Percentiles rank a stretch among this genome's conserved stretches.
Evolutionary conservation across 2,888 invertebrate species (phyloP).

Genomic region (Pegoplata infirma): DNA sequence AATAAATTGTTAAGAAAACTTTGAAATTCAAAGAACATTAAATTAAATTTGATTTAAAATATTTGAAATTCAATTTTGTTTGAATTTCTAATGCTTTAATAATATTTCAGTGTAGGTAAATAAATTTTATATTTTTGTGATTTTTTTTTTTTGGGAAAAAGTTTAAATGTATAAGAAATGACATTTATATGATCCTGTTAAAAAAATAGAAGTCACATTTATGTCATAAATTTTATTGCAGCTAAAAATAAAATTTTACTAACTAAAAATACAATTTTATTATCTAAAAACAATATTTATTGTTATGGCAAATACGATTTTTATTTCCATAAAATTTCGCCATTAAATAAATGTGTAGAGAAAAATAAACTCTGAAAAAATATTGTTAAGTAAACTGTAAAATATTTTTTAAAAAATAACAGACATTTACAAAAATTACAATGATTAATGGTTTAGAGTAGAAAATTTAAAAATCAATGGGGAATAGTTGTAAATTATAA

Average conservation of each 20-base stretch:
- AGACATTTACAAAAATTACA: background rate
- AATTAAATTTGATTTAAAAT: background rate
- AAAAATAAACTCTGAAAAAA: background rate
- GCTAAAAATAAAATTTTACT: too few species aligned
- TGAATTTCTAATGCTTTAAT: too few species aligned
- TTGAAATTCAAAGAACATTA: background rate
- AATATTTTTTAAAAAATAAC: background rate
- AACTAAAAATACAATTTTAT: background rate
- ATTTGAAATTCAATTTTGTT: too few species aligned
- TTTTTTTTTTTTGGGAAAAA: too few species aligned
- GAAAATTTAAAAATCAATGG: background rate
- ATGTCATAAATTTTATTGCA: background rate
- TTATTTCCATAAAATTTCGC: too few species aligned
- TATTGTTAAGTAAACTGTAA: background rate
- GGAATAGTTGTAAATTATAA: background rate
- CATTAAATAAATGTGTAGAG: too few species aligned
- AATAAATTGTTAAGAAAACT: background rate
- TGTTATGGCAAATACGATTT: background rate
- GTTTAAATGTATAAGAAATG: too few species aligned
- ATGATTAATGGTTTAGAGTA: background rate
- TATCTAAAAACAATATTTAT: background rate
- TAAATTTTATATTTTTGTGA: too few species aligned
- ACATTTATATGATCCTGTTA: background rate
- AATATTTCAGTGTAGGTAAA: too few species aligned
- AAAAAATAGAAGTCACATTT: background rate